Percentiles rank a stretch among this genome's conserved stretches.
These are phyloP conservation scores for Macroglossus sobrinus DNA, from an alignment of 2,113 vertebrate species.

Conservation along the genomic window DNA sequence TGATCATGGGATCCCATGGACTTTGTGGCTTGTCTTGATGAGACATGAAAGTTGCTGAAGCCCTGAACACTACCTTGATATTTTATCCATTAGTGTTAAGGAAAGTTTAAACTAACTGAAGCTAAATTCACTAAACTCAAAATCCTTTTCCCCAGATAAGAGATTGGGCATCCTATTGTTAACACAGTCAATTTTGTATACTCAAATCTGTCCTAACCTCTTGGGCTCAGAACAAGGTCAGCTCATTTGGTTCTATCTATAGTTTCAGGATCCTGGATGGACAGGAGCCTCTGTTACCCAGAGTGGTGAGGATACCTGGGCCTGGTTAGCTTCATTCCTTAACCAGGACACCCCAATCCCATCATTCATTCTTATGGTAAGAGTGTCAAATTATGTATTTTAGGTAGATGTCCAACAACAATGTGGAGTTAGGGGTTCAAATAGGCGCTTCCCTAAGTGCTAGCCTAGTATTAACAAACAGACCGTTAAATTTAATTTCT, in stretches of 20 bases:
- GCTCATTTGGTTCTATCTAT: background rate
- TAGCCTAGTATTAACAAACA: slow-evolving; percentile 10
- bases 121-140: background rate
- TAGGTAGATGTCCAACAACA: background rate
- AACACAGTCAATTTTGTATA: background rate
- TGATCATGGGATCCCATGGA: background rate
- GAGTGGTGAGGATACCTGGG: background rate
- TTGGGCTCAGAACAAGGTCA: background rate
- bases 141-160: background rate
- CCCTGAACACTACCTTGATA: background rate
- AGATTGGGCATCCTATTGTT: background rate
- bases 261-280: background rate
- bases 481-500: background rate
- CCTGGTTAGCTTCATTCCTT: background rate
- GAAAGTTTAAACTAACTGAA: background rate
- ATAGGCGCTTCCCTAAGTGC: background rate
- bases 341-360: background rate
- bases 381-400: background rate
- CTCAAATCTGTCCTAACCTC: background rate
- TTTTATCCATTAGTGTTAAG: background rate
- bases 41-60: background rate
- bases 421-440: background rate
- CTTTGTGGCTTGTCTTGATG: background rate
- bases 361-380: background rate
- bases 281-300: background rate